Evolutionary conservation across 1,140 invertebrate species (phyloP), one percentile per base, ranked within the genome.

Genomic region (Euura lappo): DNA sequence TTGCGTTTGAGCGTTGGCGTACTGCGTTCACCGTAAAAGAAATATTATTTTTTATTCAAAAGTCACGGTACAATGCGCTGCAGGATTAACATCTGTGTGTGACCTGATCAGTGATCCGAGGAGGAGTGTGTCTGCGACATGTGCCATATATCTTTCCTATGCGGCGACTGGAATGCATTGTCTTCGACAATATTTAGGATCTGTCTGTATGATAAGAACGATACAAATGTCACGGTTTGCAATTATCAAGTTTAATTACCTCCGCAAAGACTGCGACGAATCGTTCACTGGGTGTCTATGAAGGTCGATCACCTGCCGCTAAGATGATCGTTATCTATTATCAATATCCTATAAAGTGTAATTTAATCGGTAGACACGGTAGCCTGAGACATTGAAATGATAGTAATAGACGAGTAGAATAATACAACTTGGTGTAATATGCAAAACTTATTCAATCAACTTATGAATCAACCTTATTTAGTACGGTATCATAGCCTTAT

Each of bases 1-100:
- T 60, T n/a, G 51, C 51, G 51, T 11, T 60, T 60, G 51, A 60
- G 51, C 51, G 51, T 60, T 60, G 51, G 51, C 51, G 51, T 60
- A 60, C 51, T 28, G 28, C 28, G 28, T 8, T 60, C 51, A n/a
- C 51, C 51, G 8, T n/a, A n/a, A 60, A 60, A 6, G 51, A 60
- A 60, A 60, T n/a, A 8, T 60, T 5, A 11, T 60, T 60, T 60
- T 60, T 60, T 60, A 8, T 60, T 60, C 51, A 28, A 28, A 28
- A 28, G 28, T 28, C 28, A 28, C 28, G 28, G 28, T 8, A 60
- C 6, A 60, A 60, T 60, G 5, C 10, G 13, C 2, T n/a, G 8
- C 51, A 28, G 51, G 51, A 60, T 60, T n/a, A 60, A 60, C 51
- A n/a, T 8, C 10, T 60, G 13, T n/a, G 8, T 60, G 51, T 6